Conservation (phyloP, 2,113 vertebrate species). For the Genyomyrus donnyi region DNA sequence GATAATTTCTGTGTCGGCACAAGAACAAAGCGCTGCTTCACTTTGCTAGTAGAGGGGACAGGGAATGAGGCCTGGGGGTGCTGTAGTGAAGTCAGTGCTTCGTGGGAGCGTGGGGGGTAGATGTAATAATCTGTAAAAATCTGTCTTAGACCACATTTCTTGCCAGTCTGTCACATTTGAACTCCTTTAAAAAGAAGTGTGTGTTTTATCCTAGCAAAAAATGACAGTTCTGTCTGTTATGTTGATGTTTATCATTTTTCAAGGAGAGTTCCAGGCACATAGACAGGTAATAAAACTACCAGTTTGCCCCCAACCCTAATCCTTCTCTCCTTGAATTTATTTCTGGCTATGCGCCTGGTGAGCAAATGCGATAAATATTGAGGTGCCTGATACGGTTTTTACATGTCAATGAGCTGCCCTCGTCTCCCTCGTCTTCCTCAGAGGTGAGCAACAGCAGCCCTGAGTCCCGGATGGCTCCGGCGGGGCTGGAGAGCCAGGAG, state of each 20-base stretch:
- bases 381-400: not conserved
- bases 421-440: conserved; percentile 50
- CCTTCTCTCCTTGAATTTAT: not conserved
- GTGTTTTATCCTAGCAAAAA: not conserved
- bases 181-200: not conserved
- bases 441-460: conserved; percentile 98
- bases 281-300: not conserved
- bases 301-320: not conserved
- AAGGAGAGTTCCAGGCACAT: not conserved
- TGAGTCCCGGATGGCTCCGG: conserved; percentile 85
- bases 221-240: not conserved
- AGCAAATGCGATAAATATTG: not conserved
- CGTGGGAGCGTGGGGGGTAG: not conserved
- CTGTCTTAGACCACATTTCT: not conserved
- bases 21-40: not conserved
- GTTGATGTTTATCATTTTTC: not conserved
- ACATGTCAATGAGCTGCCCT: not conserved
- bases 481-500: conserved; percentile 76
- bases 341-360: not conserved
- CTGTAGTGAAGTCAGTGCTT: not conserved
- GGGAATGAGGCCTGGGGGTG: not conserved
- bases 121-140: not conserved
- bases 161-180: not conserved
- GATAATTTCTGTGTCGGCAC: not conserved
- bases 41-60: not conserved